Evolutionary conservation across 2,797 vertebrate species (phyloP), one percentile per base, ranked within the genome.

Genomic region (Balearica regulorum): DNA sequence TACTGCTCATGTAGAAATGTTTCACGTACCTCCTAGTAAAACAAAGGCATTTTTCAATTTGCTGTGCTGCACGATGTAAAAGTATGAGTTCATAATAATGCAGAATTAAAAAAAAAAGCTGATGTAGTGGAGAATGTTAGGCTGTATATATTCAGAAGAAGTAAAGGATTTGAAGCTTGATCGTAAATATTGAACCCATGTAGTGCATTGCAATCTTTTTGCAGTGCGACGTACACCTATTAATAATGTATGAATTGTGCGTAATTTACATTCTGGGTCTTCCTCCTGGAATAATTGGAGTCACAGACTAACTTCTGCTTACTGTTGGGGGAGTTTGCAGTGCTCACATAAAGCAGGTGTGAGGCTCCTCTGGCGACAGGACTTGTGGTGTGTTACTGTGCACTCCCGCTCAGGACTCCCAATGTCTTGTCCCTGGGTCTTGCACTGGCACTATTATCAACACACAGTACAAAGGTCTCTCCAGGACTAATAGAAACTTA

Each of bases 311-410:
- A n/a, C 41, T 18, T 39, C 31, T 68, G 21, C 57, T 89, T 33
- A 1, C 13, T 7, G 24, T 13, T 0, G 0, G 5, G 39, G 39
- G 20, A 62, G 28, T 29, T n/a, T 35, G 54, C 72, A 25, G 2
- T 19, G 54, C 28, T 76, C 39, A 4, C 1, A 0, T 3, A 3
- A 35, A 31, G 49, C 39, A 28, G 2, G n/a, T 15, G 31, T 5
- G 46, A 19, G 31, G 28, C 69, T 83, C 20, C 10, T 0, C 19
- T 43, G 69, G 39, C 44, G 35, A 18, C 48, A 55, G 80, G 24
- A 11, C 73, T 49, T 91, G 39, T 60, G 53, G 6, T 10, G 10
- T 46, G 5, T 25, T 68, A 17, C 28, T 49, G 1, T 31, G 55
- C 44, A 3, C 11, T 85, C 16, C 16, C 26, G 3, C 13, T 3